Percentiles rank a stretch among this genome's conserved stretches.
Conservation (phyloP, 2,797 vertebrate species). For the Harpagifer antarcticus region DNA sequence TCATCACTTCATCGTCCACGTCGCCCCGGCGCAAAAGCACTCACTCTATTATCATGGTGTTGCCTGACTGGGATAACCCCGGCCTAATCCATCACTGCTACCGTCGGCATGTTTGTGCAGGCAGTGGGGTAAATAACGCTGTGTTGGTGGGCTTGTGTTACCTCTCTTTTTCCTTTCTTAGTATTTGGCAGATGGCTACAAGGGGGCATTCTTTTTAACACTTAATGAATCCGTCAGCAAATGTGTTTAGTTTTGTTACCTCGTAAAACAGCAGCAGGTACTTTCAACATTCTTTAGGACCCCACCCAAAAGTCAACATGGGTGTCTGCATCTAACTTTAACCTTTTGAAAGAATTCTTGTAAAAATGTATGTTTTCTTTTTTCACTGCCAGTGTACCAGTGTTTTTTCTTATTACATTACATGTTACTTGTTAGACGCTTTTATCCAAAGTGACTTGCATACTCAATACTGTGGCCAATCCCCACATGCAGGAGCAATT, state of each 20-base stretch:
- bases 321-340: constrained; percentile 33
- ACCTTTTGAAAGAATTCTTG: constrained; percentile 43
- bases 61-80: constrained; percentile 74
- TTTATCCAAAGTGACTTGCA: too few species aligned
- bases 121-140: constrained; percentile 78
- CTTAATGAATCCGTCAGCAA: constrained; percentile 82
- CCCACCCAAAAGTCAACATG: constrained; percentile 54
- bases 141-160: constrained; percentile 80
- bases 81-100: constrained; percentile 83
- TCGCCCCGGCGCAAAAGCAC: constrained; percentile 61
- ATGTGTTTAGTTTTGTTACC: constrained; percentile 78
- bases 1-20: constrained; percentile 73
- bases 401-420: background rate
- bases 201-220: constrained; percentile 74
- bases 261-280: constrained; percentile 72
- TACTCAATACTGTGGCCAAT: too few species aligned
- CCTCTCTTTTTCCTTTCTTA: constrained; percentile 55
- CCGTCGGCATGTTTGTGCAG: constrained; percentile 82
- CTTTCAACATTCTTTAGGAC: constrained; percentile 66
- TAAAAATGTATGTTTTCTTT: constrained; percentile 35
- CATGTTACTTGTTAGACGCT: too few species aligned
- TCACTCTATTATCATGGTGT: constrained; percentile 68
- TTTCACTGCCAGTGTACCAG: background rate
- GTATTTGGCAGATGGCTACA: constrained; percentile 66
- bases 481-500: too few species aligned